Evolutionary conservation across 1,140 invertebrate species (phyloP).

Genomic region (Leptopilina clavipes): DNA sequence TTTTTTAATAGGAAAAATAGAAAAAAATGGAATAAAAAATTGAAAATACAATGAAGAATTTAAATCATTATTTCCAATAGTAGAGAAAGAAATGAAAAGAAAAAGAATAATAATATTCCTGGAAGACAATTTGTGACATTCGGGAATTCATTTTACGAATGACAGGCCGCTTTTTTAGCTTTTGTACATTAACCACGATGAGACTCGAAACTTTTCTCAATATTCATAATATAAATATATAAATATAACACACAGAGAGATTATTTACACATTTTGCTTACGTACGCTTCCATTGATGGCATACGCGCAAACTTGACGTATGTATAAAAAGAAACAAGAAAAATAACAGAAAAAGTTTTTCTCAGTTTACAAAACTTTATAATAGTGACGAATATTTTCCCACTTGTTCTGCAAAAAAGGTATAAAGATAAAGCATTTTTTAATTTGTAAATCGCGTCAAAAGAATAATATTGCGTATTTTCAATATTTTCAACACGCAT

Average conservation of each 20-base stretch:
- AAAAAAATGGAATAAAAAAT: no score
- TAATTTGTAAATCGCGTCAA: background rate
- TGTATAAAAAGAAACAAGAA: background rate
- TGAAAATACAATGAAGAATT: no score
- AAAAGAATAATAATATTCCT: background rate
- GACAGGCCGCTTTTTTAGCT: background rate
- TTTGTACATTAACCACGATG: background rate
- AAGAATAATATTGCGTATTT: background rate
- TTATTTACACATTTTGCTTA: conserved; percentile 20
- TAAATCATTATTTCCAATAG: no score
- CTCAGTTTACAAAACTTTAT: background rate
- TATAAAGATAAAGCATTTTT: conserved; percentile 4
- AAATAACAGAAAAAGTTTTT: conserved; percentile 1
- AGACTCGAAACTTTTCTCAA: conserved; percentile 19
- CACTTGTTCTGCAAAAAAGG: background rate
- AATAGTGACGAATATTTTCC: conserved; percentile 1
- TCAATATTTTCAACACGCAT: no score
- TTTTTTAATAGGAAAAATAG: no score
- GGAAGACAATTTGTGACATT: background rate
- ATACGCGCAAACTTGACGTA: background rate
- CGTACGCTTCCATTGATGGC: background rate
- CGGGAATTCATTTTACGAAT: conserved; percentile 37
- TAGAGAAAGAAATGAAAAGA: background rate
- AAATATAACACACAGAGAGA: background rate
- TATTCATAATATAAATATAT: background rate